Evolutionary conservation across 2,797 vertebrate species (phyloP).

Genomic region (Tangara arthus): DNA sequence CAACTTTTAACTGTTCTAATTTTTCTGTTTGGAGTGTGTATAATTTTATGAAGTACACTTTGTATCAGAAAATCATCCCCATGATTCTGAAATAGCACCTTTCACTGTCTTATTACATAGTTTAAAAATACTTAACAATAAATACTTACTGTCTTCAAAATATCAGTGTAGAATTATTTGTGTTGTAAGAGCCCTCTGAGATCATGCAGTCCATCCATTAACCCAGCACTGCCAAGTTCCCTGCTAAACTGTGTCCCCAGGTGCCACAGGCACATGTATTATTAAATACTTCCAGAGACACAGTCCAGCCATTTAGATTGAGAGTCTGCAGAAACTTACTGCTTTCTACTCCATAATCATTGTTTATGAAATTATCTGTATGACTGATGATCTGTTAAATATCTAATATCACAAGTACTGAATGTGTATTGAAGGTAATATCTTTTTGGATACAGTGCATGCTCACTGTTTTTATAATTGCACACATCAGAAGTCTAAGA

Average conservation of each 20-base stretch:
- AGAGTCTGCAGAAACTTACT: background rate
- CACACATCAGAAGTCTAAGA: background rate
- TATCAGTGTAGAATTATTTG: background rate
- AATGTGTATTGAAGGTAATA: background rate
- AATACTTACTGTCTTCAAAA: background rate
- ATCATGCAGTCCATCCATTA: background rate
- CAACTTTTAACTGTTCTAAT: background rate
- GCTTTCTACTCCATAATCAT: background rate
- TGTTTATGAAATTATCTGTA: background rate
- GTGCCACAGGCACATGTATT: background rate
- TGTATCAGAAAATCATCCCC: background rate
- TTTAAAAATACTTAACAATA: background rate
- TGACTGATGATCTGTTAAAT: background rate
- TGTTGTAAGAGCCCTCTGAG: background rate
- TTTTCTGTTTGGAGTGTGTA: background rate
- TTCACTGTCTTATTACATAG: background rate
- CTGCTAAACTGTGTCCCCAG: background rate
- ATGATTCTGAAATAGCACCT: background rate
- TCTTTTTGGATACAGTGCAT: background rate
- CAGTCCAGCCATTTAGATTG: background rate
- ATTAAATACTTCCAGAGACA: background rate
- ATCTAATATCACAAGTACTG: background rate
- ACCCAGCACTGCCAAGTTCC: background rate
- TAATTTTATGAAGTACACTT: background rate
- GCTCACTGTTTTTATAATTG: background rate